Conservation (phyloP, 2,113 vertebrate species). For the Murina feae region DNA sequence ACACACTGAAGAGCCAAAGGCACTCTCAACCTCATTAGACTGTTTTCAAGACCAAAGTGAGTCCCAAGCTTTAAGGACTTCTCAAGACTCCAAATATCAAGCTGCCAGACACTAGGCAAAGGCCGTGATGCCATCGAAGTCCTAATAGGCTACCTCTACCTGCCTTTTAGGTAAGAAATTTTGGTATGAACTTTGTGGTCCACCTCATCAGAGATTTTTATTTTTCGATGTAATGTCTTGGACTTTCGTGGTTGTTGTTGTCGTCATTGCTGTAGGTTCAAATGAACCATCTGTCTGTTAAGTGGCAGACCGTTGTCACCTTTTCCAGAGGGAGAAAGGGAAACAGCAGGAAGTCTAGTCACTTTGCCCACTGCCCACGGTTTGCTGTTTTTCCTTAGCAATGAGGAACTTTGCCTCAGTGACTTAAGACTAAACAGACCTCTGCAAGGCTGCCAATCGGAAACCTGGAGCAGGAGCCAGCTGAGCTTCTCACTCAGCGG, state of each 20-base stretch:
- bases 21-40: neutral
- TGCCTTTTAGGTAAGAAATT: neutral
- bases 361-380: neutral
- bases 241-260: neutral
- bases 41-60: neutral
- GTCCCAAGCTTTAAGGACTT: neutral
- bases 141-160: neutral
- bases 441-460: neutral
- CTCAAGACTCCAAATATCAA: neutral
- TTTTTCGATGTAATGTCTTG: neutral
- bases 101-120: neutral
- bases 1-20: neutral
- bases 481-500: neutral
- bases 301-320: slow-evolving; percentile 50
- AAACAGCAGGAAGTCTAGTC: slow-evolving; percentile 36
- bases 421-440: slow-evolving; percentile 36
- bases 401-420: slow-evolving; percentile 21
- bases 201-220: neutral
- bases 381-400: slow-evolving; percentile 30
- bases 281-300: slow-evolving; percentile 4
- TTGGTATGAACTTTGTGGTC: neutral
- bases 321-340: slow-evolving; percentile 61
- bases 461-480: neutral
- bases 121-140: neutral
- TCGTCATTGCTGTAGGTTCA: slow-evolving; percentile 3